Conservation (phyloP, 2,888 invertebrate species). For the Lithophane semibrunnea region DNA sequence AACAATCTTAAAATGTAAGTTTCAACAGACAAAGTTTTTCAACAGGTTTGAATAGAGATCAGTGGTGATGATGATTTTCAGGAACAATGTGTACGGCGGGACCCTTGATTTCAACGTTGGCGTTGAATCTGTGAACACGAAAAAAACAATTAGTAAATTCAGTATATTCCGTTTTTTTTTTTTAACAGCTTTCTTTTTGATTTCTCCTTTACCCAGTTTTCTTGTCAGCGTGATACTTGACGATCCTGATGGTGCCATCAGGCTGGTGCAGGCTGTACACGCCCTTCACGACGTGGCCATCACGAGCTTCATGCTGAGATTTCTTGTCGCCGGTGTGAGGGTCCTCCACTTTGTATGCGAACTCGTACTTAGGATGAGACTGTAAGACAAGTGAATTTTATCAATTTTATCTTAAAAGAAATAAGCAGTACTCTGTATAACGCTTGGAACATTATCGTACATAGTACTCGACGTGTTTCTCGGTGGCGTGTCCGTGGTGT, state of each 20-base stretch:
- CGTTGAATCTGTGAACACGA: slow-evolving; percentile 59
- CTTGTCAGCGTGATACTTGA: slow-evolving; percentile 84
- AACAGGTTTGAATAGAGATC: slow-evolving; percentile 18
- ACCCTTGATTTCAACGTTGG: slow-evolving; percentile 62
- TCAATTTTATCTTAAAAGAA: neutral
- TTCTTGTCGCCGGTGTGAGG: slow-evolving; percentile 88
- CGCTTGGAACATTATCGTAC: slow-evolving; percentile 48
- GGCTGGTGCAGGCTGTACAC: slow-evolving; percentile 88
- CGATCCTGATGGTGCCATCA: slow-evolving; percentile 82
- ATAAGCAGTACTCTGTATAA: neutral
- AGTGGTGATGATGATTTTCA: slow-evolving; percentile 63
- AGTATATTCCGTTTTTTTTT: neutral
- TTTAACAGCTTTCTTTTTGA: rapidly evolving
- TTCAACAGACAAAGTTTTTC: slow-evolving; percentile 24
- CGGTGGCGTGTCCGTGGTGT: slow-evolving; percentile 66
- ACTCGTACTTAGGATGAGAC: slow-evolving; percentile 85
- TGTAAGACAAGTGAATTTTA: slow-evolving; percentile 24
- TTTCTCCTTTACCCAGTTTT: slow-evolving; percentile 67
- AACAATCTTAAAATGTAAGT: slow-evolving; percentile 34
- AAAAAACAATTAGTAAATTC: neutral
- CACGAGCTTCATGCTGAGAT: slow-evolving; percentile 85
- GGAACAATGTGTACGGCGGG: slow-evolving; percentile 66
- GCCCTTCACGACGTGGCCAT: slow-evolving; percentile 90
- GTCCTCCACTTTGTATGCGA: slow-evolving; percentile 86
- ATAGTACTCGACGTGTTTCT: slow-evolving; percentile 69